Base-by-base conservation (phyloP, 2,113 vertebrate species). In the Uria lomvia region DNA sequence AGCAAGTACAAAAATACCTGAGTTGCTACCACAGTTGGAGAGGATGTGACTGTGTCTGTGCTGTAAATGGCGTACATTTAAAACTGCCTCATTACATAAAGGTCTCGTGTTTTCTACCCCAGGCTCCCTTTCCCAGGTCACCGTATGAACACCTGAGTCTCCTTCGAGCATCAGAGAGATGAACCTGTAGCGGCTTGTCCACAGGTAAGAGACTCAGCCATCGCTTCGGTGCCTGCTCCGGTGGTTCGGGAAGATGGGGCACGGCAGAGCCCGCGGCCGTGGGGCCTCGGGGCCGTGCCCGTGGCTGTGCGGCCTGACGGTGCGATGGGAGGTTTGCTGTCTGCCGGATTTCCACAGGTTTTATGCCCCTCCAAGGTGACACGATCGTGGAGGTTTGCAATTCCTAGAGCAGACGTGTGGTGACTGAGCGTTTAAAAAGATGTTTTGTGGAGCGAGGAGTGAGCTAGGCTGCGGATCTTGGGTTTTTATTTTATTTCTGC, bases 141-240 rank as follows among this genome's bases (percentile, higher is more conserved):
- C 60, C 12, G 0, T 19, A 43, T 66, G 85, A 89, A n/a, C 83
- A 77, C 90, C 73, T 68, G 94, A 90, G 65, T 42, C 30, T 88
- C 68, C 78, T 45, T 1, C 18, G 18, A 30, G 47, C 4, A 10
- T 10, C 86, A 8, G 49, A 38, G 72, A 79, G 60, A 93, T 92
- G 91, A 86, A 60, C 38, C 66, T 5, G 60, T 96, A 93, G 93
- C 43, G 4, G 72, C 79, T 60, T 27, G 8, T 52, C 67, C 68
- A 34, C 86, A 95, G 96, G 97, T 97, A 96, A 94, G 97, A 82
- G 78, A 30, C 77, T 81, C 32, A 8, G 56, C 75, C 12, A 0
- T 1, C 0, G 2, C 16, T 34, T 20, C 1, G 0, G 62, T 1
- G 52, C 29, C 65, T 6, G 21, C 34, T 60, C 36, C 8, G 1